Evolutionary conservation across 1,140 invertebrate species (phyloP).

Genomic region (Drosophila rufa): DNA sequence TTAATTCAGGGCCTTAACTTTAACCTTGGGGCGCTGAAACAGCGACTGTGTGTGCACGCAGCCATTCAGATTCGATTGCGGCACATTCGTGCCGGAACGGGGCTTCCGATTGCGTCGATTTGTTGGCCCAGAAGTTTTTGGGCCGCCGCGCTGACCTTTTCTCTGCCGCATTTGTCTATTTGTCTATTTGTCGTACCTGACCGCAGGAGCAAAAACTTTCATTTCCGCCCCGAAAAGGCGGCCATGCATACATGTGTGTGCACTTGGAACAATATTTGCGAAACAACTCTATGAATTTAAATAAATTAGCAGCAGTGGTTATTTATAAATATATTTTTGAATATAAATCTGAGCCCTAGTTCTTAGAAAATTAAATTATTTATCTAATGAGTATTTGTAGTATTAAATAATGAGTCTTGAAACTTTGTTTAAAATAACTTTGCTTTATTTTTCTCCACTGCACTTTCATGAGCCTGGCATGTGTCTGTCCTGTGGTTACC

Average conservation of each 20-base stretch:
- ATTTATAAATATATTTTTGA: neutral
- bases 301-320: no score
- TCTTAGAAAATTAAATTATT: no score
- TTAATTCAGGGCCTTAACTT: slow-evolving; percentile 12
- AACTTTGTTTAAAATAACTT: no score
- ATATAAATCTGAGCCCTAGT: no score
- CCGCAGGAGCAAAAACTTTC: slow-evolving; percentile 49
- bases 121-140: slow-evolving; percentile 40
- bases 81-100: slow-evolving; percentile 25
- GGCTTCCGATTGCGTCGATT: slow-evolving; percentile 50
- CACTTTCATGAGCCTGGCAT: neutral
- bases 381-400: no score
- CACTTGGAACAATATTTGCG: neutral
- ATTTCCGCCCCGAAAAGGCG: slow-evolving; percentile 26
- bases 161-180: slow-evolving; percentile 37
- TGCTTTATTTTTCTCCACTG: neutral
- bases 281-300: neutral
- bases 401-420: no score
- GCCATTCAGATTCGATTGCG: slow-evolving; percentile 46
- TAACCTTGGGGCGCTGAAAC: slow-evolving; percentile 1
- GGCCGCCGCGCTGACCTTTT: slow-evolving; percentile 25
- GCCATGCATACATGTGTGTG: slow-evolving; percentile 1
- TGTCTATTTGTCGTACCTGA: slow-evolving; percentile 52
- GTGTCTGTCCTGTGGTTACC: slow-evolving; percentile 18
- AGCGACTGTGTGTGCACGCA: slow-evolving; percentile 9